Evolutionary conservation across 2,113 vertebrate species (phyloP).

Genomic region (Oceanites oceanicus): DNA sequence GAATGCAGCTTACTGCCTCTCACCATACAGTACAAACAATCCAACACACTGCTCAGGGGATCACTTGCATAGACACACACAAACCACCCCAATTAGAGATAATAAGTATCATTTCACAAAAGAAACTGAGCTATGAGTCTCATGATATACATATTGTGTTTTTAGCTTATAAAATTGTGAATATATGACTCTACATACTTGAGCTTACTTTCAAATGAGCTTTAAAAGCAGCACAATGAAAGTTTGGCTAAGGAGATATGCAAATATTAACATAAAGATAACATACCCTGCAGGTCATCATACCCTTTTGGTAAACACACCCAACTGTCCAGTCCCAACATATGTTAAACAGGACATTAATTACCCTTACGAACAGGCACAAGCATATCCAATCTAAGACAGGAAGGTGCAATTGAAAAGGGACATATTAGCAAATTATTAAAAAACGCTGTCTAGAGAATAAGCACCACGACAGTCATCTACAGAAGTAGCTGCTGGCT

Average conservation of each 20-base stretch:
- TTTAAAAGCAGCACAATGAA: background rate
- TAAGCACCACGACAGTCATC: background rate
- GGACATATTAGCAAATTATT: background rate
- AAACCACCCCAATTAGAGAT: background rate
- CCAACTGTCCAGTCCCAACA: background rate
- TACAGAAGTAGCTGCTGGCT: background rate
- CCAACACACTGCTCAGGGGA: background rate
- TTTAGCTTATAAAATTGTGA: background rate
- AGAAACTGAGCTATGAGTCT: background rate
- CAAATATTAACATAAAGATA: background rate
- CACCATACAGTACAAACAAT: background rate
- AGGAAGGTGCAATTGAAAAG: background rate
- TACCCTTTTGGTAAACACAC: background rate
- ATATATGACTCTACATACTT: background rate
- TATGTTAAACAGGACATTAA: background rate
- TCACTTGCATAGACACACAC: background rate
- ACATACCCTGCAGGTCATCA: background rate
- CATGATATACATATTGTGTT: background rate
- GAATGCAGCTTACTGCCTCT: background rate
- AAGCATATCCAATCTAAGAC: background rate
- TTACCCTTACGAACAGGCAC: background rate
- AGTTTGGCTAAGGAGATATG: background rate
- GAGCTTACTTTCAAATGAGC: background rate
- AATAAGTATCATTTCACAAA: background rate
- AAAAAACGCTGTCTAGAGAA: background rate